These are phyloP conservation scores for Choristoneura fumiferana DNA, from an alignment of 1,140 invertebrate genomes.

Conservation along the genomic window DNA sequence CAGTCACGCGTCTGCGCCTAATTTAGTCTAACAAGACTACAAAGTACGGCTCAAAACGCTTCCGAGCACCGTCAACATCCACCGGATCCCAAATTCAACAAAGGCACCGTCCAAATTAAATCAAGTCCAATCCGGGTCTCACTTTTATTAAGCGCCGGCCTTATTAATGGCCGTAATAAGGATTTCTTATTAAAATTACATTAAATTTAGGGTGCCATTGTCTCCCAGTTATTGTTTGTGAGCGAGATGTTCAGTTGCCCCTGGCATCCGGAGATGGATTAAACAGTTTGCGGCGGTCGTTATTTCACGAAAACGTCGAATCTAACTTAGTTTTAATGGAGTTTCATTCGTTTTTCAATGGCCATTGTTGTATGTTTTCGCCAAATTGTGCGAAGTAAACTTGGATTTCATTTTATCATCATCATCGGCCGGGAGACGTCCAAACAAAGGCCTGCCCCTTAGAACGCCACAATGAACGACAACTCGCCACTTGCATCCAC, in stretches of 20 bases:
- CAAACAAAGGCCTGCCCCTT: too few species aligned
- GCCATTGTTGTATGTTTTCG: too few species aligned
- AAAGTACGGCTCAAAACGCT: background rate
- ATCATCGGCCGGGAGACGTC: too few species aligned
- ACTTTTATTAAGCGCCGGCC: background rate
- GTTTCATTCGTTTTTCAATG: too few species aligned
- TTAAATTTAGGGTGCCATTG: background rate
- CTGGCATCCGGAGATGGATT: too few species aligned
- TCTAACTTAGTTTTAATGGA: too few species aligned
- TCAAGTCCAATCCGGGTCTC: slow-evolving; percentile 6
- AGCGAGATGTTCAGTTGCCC: too few species aligned
- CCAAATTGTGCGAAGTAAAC: too few species aligned
- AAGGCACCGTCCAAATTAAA: slow-evolving; percentile 9
- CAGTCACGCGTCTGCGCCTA: background rate
- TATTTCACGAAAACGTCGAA: background rate
- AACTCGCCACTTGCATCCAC: too few species aligned
- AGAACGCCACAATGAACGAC: too few species aligned
- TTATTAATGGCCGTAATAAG: slow-evolving; percentile 15
- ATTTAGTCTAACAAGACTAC: slow-evolving; percentile 1
- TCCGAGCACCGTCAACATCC: background rate
- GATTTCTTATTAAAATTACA: slow-evolving; percentile 4
- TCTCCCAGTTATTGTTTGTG: slow-evolving; percentile 1
- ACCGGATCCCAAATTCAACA: background rate
- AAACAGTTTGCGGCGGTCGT: background rate
- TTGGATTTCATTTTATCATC: too few species aligned